Evolutionary conservation across 2,888 invertebrate genomes (phyloP).

Genomic region (Drosophila imparisetae): DNA sequence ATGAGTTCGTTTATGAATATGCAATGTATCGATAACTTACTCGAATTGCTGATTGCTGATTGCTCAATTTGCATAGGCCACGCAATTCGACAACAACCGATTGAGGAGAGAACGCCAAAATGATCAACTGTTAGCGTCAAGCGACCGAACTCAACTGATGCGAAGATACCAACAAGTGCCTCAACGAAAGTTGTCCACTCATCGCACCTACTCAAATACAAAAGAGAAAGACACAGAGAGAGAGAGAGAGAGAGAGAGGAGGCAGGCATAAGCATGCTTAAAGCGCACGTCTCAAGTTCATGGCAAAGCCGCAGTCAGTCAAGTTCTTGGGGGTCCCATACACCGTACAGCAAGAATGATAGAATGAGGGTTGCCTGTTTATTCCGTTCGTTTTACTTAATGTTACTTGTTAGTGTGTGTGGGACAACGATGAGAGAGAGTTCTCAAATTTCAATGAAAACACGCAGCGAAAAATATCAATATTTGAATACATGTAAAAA

Average conservation of each 20-base stretch:
- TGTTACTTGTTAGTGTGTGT: not conserved
- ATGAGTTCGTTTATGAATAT: constrained; percentile 1
- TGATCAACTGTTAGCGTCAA: constrained; percentile 35
- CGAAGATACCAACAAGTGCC: constrained; percentile 32
- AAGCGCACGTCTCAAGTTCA: constrained; percentile 14
- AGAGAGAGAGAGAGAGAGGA: not conserved
- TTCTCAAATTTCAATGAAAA: not conserved
- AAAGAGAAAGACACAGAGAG: not conserved
- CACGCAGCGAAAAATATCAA: not conserved
- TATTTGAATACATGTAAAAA: not conserved
- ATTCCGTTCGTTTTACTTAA: not conserved
- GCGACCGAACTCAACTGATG: constrained; percentile 47
- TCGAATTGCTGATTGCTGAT: not conserved
- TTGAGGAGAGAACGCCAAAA: not conserved
- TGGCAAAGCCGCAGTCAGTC: constrained; percentile 8
- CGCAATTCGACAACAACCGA: constrained; percentile 1
- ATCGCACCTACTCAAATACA: not conserved
- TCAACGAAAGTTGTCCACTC: constrained; percentile 33
- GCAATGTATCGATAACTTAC: constrained; percentile 27
- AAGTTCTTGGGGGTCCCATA: constrained; percentile 16
- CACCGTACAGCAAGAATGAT: not conserved
- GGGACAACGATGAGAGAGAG: not conserved
- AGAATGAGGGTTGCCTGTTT: not conserved
- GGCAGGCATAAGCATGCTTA: constrained; percentile 1
- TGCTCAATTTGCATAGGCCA: constrained; percentile 7